Conservation (phyloP, 2,113 vertebrate genomes). For the Percina caprodes region DNA sequence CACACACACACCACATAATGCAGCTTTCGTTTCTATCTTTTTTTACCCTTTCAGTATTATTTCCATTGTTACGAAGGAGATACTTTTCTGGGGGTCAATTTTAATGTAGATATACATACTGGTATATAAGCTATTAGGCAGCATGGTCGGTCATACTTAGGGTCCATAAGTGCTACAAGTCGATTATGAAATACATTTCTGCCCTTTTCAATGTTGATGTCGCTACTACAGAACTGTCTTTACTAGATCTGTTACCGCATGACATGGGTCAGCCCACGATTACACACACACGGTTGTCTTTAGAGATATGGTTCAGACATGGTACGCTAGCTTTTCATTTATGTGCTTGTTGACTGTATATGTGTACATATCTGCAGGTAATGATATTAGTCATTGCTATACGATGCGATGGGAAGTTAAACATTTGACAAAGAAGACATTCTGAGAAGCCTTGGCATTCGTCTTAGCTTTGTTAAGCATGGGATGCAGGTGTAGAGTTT, state of each 20-base stretch:
- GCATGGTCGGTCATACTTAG: conserved; percentile 46
- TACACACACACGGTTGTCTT: conserved; percentile 41
- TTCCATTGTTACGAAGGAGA: conserved; percentile 68
- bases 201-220: conserved; percentile 31
- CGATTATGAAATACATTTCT: conserved; percentile 24
- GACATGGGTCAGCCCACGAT: conserved; percentile 12
- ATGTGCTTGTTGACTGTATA: conserved; percentile 54
- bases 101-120: conserved; percentile 46
- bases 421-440: not conserved
- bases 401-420: not conserved
- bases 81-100: conserved; percentile 71
- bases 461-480: conserved; percentile 26
- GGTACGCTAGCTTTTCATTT: conserved; percentile 66
- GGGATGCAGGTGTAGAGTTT: conserved; percentile 22
- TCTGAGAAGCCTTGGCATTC: conserved; percentile 14
- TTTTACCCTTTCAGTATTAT: conserved; percentile 73
- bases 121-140: conserved; percentile 71
- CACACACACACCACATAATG: conserved; percentile 26
- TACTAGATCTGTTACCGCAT: conserved; percentile 21
- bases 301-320: conserved; percentile 38
- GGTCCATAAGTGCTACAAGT: conserved; percentile 55
- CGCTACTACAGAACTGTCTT: conserved; percentile 23
- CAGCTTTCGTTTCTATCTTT: conserved; percentile 36
- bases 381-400: conserved; percentile 35
- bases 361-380: conserved; percentile 57